Conservation (phyloP, 1,140 invertebrate species). For the Euwallacea fornicatus region DNA sequence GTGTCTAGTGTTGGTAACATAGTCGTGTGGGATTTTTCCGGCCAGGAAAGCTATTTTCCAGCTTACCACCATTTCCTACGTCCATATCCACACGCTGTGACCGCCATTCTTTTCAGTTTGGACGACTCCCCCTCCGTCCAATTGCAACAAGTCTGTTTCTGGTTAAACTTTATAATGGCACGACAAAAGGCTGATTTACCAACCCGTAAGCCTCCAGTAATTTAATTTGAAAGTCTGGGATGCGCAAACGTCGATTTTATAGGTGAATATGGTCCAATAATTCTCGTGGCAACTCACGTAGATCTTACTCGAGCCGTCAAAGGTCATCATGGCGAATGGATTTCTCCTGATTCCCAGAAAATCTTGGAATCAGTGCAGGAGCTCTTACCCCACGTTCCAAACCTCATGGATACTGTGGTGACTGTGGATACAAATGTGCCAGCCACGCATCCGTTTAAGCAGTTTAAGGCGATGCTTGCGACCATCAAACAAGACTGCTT, state of each 20-base stretch:
- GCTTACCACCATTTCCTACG: slow-evolving; percentile 65
- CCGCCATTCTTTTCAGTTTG: slow-evolving; percentile 75
- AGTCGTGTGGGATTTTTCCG: slow-evolving; percentile 82
- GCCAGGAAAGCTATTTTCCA: slow-evolving; percentile 77
- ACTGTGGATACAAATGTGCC: slow-evolving; percentile 65
- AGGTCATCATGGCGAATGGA: slow-evolving; percentile 61
- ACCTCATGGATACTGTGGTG: slow-evolving; percentile 54
- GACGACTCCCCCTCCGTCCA: slow-evolving; percentile 72
- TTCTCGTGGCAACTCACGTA: slow-evolving; percentile 70
- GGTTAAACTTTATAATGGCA: slow-evolving; percentile 79
- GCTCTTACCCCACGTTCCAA: slow-evolving; percentile 49
- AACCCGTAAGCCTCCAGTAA: slow-evolving; percentile 59
- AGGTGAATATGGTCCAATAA: slow-evolving; percentile 64
- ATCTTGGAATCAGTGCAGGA: slow-evolving; percentile 58
- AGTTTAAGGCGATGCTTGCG: slow-evolving; percentile 46
- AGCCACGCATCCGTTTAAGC: slow-evolving; percentile 55
- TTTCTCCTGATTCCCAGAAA: slow-evolving; percentile 60
- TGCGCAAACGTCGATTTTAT: slow-evolving; percentile 8
- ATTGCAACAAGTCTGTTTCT: slow-evolving; percentile 75
- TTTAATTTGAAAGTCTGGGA: background rate
- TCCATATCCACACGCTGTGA: slow-evolving; percentile 47
- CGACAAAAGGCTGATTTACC: slow-evolving; percentile 65
- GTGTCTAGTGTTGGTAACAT: slow-evolving; percentile 64
- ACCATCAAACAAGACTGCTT: slow-evolving; percentile 48
- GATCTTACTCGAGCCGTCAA: slow-evolving; percentile 59